These are phyloP conservation scores for Peromyscus maniculatus DNA, from an alignment of 2,113 vertebrate genomes.

Conservation along the genomic window DNA sequence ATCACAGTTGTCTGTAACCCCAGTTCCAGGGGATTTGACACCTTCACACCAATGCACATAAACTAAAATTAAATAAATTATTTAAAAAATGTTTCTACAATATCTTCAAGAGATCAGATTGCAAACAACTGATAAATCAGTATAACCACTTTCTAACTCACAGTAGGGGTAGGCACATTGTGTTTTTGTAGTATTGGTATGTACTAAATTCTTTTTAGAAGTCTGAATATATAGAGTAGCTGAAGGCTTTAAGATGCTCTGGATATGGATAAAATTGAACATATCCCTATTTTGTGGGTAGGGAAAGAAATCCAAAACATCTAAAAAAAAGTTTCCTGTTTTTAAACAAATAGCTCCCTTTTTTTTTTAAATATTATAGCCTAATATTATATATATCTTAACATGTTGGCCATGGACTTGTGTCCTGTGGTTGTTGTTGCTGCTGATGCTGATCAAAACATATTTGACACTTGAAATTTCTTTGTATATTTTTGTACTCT, in stretches of 20 bases:
- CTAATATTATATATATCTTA: not conserved
- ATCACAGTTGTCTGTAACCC: too few species aligned
- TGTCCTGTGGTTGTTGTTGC: not conserved
- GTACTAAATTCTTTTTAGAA: not conserved
- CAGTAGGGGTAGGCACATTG: not conserved
- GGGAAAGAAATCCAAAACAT: not conserved
- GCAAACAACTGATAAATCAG: not conserved
- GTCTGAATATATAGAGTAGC: not conserved
- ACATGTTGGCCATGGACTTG: not conserved
- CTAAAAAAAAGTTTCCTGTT: not conserved
- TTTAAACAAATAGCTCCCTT: not conserved
- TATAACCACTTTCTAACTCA: not conserved
- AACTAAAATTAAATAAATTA: not conserved
- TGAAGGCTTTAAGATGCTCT: not conserved
- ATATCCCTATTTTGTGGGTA: not conserved
- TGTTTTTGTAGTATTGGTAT: not conserved
- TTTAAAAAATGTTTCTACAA: not conserved
- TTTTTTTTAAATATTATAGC: not conserved
- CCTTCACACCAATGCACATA: too few species aligned
- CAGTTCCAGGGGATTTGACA: too few species aligned
- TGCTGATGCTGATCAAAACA: not conserved
- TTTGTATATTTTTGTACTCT: not conserved
- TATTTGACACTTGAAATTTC: not conserved
- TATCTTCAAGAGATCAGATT: conserved; percentile 3
- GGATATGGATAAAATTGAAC: not conserved